Evolutionary conservation across 53 echinoderm and acorn worm species (phyloP).

Genomic region (Luidia sarsii): DNA sequence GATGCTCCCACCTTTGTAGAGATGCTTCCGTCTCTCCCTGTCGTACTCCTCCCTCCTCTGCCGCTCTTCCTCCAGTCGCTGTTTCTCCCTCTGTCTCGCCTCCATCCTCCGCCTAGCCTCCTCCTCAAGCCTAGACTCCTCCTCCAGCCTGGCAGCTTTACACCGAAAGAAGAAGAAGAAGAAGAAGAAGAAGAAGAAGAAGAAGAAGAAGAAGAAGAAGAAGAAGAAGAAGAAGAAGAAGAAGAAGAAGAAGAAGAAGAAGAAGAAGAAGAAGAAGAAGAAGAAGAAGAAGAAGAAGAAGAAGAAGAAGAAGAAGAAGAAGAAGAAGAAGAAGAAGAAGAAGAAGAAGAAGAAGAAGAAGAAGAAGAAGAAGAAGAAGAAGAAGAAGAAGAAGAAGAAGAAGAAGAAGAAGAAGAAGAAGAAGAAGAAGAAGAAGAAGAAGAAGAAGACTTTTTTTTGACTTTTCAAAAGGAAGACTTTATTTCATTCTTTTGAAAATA

Average conservation of each 20-base stretch:
- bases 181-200: conserved; percentile 42
- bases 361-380: conserved; percentile 53
- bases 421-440: conserved; percentile 47
- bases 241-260: conserved; percentile 42
- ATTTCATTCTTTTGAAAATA: too few relatives aligned
- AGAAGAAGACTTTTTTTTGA: too few relatives aligned
- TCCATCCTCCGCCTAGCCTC: conserved; percentile 56
- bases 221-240: conserved; percentile 42
- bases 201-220: conserved; percentile 42
- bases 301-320: conserved; percentile 53
- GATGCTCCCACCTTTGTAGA: conserved; percentile 69
- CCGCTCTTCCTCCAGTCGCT: conserved; percentile 46
- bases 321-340: conserved; percentile 53
- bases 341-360: conserved; percentile 53
- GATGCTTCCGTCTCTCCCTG: conserved; percentile 65
- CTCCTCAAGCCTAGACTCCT: conserved; percentile 69
- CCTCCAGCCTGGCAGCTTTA: conserved; percentile 60
- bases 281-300: conserved; percentile 48
- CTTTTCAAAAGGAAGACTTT: too few relatives aligned
- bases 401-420: conserved; percentile 53
- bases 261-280: conserved; percentile 42
- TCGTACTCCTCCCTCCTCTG: conserved; percentile 64
- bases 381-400: conserved; percentile 53
- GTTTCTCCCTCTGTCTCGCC: conserved; percentile 41
- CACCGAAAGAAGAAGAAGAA: conserved; percentile 24